Base-by-base conservation (phyloP, 2,888 invertebrate genomes). In the Apamea anceps region DNA sequence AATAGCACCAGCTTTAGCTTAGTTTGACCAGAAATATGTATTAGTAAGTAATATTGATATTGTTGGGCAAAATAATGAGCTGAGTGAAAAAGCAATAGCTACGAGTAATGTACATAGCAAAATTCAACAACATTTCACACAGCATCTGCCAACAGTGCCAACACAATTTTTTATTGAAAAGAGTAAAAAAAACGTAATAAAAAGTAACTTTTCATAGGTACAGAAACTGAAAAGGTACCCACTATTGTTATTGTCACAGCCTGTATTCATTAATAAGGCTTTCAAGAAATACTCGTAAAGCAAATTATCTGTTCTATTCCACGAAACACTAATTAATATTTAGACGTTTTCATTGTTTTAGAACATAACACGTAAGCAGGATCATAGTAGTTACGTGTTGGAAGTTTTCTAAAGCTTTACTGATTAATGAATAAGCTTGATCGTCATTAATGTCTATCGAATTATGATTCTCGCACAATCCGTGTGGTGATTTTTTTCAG, bases 401-500 rank as follows among this genome's bases (percentile, higher is more conserved):
- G 28, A 48, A 25, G 10, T 54, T 77, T 42, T 54, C 5, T 63
- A 48, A 57, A 48, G n/a, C 7, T 63, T 10, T 25, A 25, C 0
- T 51, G 28, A 15, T 67, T 8, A 57, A 28, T 62, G 15, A 48
- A 13, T 51, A 62, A 68, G 15, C 21, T 57, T 45, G 25, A 32
- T 21, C 0, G 28, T 57, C 62, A 54, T 25, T 71, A 37, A 4
- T 1, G 13, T 51, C 54, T 25, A 21, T 28, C 6, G 25, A 25
- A 68, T 60, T 32, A 68, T 28, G n/a, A 68, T 37, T 48, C 21
- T 77, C 32, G 10, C 42, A 60, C 12, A 75, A 68, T 25, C 32
- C 45, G 54, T 66, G 15, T n/a, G 32, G 62, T 37, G 21, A 54
- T 65, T 75, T 83, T 83, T 71, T 67, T 48, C 48, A 62, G n/a